phyloP scores from a whole-genome alignment of 2,797 vertebrate species.

The Pelobates cultripes region DNA sequence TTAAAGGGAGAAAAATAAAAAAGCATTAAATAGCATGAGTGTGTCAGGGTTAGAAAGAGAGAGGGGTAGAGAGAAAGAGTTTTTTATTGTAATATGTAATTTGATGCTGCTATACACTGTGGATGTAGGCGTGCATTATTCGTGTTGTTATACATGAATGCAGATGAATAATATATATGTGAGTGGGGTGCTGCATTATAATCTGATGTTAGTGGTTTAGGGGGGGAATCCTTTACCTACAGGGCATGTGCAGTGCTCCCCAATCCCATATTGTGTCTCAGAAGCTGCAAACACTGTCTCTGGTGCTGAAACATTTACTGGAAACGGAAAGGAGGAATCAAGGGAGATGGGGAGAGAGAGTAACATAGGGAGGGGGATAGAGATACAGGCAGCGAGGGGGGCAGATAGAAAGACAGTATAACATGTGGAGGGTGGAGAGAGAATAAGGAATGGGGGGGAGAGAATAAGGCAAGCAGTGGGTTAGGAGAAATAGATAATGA shows the following conservation, averaged over 20 bases:
- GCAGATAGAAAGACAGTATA: neutral
- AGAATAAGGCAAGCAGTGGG: no score
- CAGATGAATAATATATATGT: neutral
- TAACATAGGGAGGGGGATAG: neutral
- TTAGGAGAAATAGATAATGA: no score
- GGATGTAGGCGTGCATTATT: neutral
- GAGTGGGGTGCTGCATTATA: neutral
- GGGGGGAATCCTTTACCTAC: neutral
- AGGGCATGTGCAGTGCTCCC: neutral
- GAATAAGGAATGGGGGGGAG: no score
- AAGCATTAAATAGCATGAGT: no score
- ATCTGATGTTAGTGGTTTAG: neutral
- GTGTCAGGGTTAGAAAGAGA: neutral
- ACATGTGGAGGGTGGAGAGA: no score
- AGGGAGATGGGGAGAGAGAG: neutral
- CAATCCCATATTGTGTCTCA: constrained; percentile 23
- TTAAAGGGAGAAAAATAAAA: neutral
- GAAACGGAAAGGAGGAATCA: constrained; percentile 22
- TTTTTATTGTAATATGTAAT: neutral
- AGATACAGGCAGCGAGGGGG: neutral
- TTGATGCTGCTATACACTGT: no score
- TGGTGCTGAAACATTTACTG: constrained; percentile 55
- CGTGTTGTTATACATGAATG: neutral
- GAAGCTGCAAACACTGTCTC: constrained; percentile 33
- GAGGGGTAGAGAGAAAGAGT: neutral